Base-by-base conservation (phyloP, 2,113 vertebrate species). In the Anhinga anhinga region DNA sequence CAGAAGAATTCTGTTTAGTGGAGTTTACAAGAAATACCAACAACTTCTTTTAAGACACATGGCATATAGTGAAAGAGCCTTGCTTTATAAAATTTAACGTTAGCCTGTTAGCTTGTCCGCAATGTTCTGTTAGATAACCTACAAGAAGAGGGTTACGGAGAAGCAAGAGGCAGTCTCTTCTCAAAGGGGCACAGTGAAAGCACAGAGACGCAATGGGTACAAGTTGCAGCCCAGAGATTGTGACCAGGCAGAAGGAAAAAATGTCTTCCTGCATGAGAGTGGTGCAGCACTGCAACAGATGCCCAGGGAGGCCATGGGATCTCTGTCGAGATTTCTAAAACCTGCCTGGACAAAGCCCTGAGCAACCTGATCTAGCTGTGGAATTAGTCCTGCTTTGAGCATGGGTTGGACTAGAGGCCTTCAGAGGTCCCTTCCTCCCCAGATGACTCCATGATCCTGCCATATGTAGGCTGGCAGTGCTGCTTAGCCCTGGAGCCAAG, bases 1-100 rank as follows among this genome's bases (percentile, higher is more conserved):
- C 30, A 79, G 61, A 45, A 40, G 10, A 65, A 65, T 32, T 65
- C 69, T 0, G 0, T 30, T 84, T 42, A 65, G 49, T 0, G 1
- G 34, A 52, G 56, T 58, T 89, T 56, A 56, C n/a, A 56, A 80
- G 65, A 74, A 80, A 56, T 25, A 13, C 17, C 36, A 52, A 21
- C 34, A 19, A 61, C 44, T 52, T 65, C 40, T 65, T 77, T 88
- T 59, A 72, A 77, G 63, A 45, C 14, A 38, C 15, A 38, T 25
- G 52, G 30, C 19, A 34, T n/a, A 44, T 15, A 44, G 32, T 30
- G 67, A 67, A 84, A 80, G n/a, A 80, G 36, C 5, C 19, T 52
- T 52, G 9, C 32, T 90, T 63, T 74, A 27, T 32, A 27, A 59
- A 61, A 66, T 49, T 5, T 45, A 56, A 27, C 1, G 0, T 40